Conservation (phyloP, 1,140 invertebrate species). For the Pseudomyrmex dendroicus region DNA sequence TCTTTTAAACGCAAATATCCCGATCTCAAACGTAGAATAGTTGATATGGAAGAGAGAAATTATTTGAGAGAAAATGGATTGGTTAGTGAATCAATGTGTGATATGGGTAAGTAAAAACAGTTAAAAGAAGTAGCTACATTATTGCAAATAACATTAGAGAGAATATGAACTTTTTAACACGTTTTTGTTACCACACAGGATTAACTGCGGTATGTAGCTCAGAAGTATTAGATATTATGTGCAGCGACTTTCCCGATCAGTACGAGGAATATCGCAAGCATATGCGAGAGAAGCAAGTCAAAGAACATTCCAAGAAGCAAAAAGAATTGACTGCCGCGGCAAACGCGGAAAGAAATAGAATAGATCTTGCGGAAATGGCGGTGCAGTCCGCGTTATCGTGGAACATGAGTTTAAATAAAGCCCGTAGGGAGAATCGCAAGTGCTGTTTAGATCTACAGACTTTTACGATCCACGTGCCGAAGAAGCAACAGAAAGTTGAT, state of each 20-base stretch:
- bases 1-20: slow-evolving; percentile 98
- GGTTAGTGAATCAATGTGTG: slow-evolving; percentile 96
- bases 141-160: neutral
- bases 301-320: slow-evolving; percentile 90
- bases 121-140: neutral
- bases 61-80: slow-evolving; percentile 93
- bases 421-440: slow-evolving; percentile 88
- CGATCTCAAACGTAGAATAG: slow-evolving; percentile 92
- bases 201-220: slow-evolving; percentile 95
- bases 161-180: neutral
- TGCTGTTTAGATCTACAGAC: slow-evolving; percentile 92
- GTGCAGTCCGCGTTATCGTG: slow-evolving; percentile 94
- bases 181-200: slow-evolving; percentile 84
- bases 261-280: slow-evolving; percentile 96
- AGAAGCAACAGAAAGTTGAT: slow-evolving; percentile 84
- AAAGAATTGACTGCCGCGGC: slow-evolving; percentile 86
- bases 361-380: slow-evolving; percentile 94
- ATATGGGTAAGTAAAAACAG: slow-evolving; percentile 88
- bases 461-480: slow-evolving; percentile 90
- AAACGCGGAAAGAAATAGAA: slow-evolving; percentile 85
- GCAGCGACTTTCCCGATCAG: slow-evolving; percentile 96
- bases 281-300: slow-evolving; percentile 92
- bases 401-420: slow-evolving; percentile 94
- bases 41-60: slow-evolving; percentile 95
- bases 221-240: slow-evolving; percentile 97